phyloP scores from a whole-genome alignment of 2,113 vertebrate genomes.

The Neoarius graeffei region DNA sequence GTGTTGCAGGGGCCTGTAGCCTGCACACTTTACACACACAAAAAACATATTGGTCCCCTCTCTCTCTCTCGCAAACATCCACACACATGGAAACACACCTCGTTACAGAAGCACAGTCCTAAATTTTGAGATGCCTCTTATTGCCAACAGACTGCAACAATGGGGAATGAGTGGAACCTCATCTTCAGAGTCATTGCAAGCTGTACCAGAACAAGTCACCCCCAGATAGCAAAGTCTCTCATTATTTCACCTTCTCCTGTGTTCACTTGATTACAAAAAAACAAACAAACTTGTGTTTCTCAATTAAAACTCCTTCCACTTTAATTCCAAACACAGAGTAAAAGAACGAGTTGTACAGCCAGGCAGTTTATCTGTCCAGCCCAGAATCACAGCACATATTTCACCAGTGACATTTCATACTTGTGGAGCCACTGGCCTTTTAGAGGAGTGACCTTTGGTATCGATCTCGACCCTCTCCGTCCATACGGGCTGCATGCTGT shows the following conservation, averaged over 20 bases:
- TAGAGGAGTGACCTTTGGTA: conserved; percentile 55
- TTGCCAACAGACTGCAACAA: conserved; percentile 18
- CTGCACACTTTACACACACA: conserved; percentile 29
- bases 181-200: conserved; percentile 34
- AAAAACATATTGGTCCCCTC: conserved; percentile 9
- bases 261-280: not conserved
- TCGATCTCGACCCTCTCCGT: conserved; percentile 56
- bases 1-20: conserved; percentile 23
- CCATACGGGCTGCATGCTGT: conserved; percentile 45
- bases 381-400: conserved; percentile 49
- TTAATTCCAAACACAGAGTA: conserved; percentile 39
- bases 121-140: conserved; percentile 25
- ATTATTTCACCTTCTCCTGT: conserved; percentile 20
- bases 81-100: conserved; percentile 8
- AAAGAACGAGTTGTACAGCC: conserved; percentile 28
- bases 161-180: conserved; percentile 18
- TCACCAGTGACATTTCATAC: conserved; percentile 57
- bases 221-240: conserved; percentile 22
- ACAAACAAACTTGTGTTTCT: conserved; percentile 12
- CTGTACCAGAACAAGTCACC: conserved; percentile 32
- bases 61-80: not conserved
- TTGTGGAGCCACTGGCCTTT: conserved; percentile 58
- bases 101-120: not conserved
- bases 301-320: conserved; percentile 51
- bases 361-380: conserved; percentile 42